A percentile compares a stretch with the other conserved stretches of the same genome.
Conservation (phyloP, 1,140 invertebrate species). For the Melanaphis sacchari region DNA sequence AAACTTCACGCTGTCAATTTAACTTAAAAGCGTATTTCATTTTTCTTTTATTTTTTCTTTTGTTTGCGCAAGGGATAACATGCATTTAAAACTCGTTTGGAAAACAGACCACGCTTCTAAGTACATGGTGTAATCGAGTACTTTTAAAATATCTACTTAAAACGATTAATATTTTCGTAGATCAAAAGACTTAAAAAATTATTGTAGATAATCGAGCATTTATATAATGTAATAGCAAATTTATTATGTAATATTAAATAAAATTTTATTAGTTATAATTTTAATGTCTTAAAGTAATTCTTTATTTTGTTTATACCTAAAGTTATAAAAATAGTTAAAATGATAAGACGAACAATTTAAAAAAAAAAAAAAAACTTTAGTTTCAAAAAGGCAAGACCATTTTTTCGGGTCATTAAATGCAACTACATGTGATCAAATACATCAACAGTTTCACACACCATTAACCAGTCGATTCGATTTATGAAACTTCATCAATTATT, state of each 20-base stretch:
- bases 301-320: not conserved
- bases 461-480: slow-evolving; percentile 29
- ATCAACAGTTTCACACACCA: slow-evolving; percentile 21
- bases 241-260: not conserved
- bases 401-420: slow-evolving; percentile 47
- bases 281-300: not conserved
- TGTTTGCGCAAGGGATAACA: not conserved
- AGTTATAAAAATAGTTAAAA: not conserved
- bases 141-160: not conserved
- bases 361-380: not conserved
- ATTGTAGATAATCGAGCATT: not conserved
- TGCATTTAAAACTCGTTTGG: not conserved
- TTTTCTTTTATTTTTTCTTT: not conserved
- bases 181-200: not conserved
- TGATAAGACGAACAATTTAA: not conserved
- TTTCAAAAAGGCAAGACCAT: not conserved
- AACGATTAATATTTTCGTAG: not conserved
- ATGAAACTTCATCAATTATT: slow-evolving; percentile 33
- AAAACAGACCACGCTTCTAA: not conserved
- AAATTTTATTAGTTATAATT: not conserved
- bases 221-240: not conserved
- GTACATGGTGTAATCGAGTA: not conserved
- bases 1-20: not conserved
- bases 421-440: slow-evolving; percentile 33
- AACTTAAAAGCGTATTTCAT: not conserved